These are phyloP conservation scores for Diplazon laetatorius DNA, from an alignment of 2,888 invertebrate genomes.

Conservation along the genomic window DNA sequence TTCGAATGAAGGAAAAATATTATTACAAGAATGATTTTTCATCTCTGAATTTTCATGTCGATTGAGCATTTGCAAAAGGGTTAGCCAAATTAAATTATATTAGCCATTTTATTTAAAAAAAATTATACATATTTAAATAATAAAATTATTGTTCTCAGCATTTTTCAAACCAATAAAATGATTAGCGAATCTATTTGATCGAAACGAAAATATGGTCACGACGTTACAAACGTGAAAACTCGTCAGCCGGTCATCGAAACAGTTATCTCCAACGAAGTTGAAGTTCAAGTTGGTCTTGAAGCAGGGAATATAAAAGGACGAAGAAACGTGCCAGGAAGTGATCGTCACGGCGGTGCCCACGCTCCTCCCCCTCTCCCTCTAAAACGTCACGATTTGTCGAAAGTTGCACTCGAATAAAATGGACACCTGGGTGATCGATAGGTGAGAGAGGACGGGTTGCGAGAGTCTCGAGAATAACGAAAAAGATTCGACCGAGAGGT, in stretches of 20 bases:
- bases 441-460: not conserved
- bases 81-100: too few species aligned
- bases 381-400: constrained; percentile 57
- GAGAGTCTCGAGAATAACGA: constrained; percentile 9
- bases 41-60: too few species aligned
- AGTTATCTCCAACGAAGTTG: not conserved
- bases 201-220: not conserved
- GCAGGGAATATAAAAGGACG: not conserved
- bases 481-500: constrained; percentile 67
- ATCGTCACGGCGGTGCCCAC: constrained; percentile 10
- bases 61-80: too few species aligned
- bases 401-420: constrained; percentile 71
- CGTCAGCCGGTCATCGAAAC: not conserved
- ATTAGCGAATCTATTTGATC: too few species aligned
- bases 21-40: too few species aligned
- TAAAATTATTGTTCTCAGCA: too few species aligned
- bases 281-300: not conserved
- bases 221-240: not conserved
- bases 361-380: too few species aligned
- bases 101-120: too few species aligned
- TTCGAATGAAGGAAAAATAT: too few species aligned
- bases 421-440: constrained; percentile 74
- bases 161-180: too few species aligned
- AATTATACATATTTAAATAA: too few species aligned
- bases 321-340: constrained; percentile 27